phyloP scores from a whole-genome alignment of 1,140 invertebrate genomes.

The Aporrectodea caliginosa region DNA sequence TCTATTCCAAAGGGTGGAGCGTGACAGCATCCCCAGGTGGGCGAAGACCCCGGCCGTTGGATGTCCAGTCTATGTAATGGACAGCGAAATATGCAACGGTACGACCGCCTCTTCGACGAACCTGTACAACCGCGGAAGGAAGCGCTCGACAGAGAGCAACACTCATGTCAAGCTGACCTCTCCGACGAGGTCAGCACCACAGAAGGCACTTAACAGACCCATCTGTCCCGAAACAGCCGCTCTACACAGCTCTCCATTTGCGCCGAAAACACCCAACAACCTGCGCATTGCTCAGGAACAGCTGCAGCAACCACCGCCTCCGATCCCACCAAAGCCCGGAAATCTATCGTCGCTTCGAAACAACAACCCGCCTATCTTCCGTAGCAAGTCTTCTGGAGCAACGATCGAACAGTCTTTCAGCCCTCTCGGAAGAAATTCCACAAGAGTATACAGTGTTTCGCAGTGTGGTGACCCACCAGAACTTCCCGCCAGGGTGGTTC shows the following conservation, averaged over 20 bases:
- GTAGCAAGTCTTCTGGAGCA: background rate
- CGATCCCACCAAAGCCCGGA: slow-evolving; percentile 31
- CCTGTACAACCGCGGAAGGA: background rate
- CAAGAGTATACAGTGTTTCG: slow-evolving; percentile 12
- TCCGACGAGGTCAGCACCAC: too few species aligned
- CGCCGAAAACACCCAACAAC: background rate
- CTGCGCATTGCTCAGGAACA: background rate
- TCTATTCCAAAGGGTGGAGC: background rate
- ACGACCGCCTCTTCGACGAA: background rate
- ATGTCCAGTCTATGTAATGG: background rate
- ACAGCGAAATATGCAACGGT: background rate
- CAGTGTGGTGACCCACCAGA: too few species aligned
- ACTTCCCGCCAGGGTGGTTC: background rate
- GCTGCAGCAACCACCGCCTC: slow-evolving; percentile 17
- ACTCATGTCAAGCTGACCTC: background rate
- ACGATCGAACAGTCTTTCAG: background rate
- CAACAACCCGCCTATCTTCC: background rate
- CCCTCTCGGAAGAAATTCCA: background rate
- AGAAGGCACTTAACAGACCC: background rate
- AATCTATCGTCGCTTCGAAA: slow-evolving; percentile 19
- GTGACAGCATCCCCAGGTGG: background rate
- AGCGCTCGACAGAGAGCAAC: background rate
- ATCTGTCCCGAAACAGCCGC: background rate
- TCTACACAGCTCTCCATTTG: background rate
- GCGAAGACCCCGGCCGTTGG: background rate